Base-by-base conservation (phyloP, 1,140 invertebrate genomes). In the Alviniconcha marisindica region DNA sequence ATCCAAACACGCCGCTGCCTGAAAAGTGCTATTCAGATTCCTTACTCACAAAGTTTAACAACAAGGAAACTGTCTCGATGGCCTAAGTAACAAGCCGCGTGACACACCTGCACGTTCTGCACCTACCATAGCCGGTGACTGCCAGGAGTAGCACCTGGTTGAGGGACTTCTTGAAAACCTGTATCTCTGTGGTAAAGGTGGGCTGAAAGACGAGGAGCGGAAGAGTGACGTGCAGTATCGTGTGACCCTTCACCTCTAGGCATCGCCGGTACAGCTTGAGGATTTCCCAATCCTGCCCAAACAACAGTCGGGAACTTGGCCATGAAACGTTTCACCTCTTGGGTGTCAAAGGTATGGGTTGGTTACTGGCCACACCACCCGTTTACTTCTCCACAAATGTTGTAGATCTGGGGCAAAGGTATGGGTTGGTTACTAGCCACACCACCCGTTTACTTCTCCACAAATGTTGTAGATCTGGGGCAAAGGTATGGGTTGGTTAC, bases 111-210 rank as follows among this genome's bases (percentile, higher is more conserved):
- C 48, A 51, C 48, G 48, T 51, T 12, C 1, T 14, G 12, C 66
- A 71, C 71, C 21, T n/a, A 74, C 71, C 36, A 21, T 42, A 74
- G 14, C 71, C 71, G 18, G 71, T 74, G 36, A 74, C 71, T 4
- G 71, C 71, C 15, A 74, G 38, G 24, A 74, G 36, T 21, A 74
- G 71, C 12, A 74, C 71, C 71, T 74, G 71, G 71, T 74, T 74
- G 36, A 74, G 36, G 40, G 71, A 40, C 38, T n/a, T 74, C 71
- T 74, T 74, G 71, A 74, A 74, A 10, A 33, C 36, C 38, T 40
- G 38, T 14, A 74, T 74, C 71, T 74, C 71, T 40, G 71, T 74
- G 36, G 31, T 74, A 38, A 74, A 74, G 71, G 71, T 74, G 36
- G 71, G 71, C 15, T 74, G 36, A 38, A 74, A 74, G 38, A 74